Percentiles rank a stretch among this genome's conserved stretches.
phyloP scores from a whole-genome alignment of 2,888 invertebrate genomes.

The Acronicta psi region DNA sequence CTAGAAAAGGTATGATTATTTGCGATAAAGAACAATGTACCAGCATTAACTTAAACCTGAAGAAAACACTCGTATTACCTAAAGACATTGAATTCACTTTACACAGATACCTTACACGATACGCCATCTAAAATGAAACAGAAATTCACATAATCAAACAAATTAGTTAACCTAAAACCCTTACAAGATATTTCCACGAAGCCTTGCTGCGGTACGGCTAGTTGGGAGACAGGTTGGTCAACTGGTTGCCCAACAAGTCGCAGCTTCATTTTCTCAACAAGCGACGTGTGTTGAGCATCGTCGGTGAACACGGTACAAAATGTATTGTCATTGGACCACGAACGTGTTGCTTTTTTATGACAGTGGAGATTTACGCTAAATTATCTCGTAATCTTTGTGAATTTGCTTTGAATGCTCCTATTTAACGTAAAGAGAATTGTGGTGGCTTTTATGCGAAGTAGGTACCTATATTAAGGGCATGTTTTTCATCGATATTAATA shows the following conservation, averaged over 20 bases:
- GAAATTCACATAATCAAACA: slow-evolving; percentile 53
- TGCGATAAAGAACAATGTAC: no score
- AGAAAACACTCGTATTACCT: neutral
- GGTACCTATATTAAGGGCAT: neutral
- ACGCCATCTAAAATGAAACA: slow-evolving; percentile 41
- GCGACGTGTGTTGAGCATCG: slow-evolving; percentile 56
- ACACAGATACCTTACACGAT: slow-evolving; percentile 13
- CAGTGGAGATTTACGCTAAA: slow-evolving; percentile 55
- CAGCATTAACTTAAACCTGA: neutral
- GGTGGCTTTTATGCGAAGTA: slow-evolving; percentile 4
- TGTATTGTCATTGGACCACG: slow-evolving; percentile 52
- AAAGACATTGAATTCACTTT: slow-evolving; percentile 14
- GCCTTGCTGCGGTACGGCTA: slow-evolving; percentile 39
- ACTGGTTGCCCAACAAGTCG: slow-evolving; percentile 42
- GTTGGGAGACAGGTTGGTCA: slow-evolving; percentile 26
- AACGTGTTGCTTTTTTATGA: slow-evolving; percentile 58
- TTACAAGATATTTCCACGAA: slow-evolving; percentile 53
- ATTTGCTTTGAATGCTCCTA: slow-evolving; percentile 50
- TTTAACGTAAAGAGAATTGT: slow-evolving; percentile 31
- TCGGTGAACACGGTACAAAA: slow-evolving; percentile 54
- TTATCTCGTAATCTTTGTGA: slow-evolving; percentile 58
- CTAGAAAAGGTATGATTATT: no score
- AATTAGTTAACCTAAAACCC: slow-evolving; percentile 58
- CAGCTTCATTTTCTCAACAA: slow-evolving; percentile 54
- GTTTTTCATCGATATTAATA: slow-evolving; percentile 12